Percentiles rank a stretch among this genome's conserved stretches.
These are phyloP conservation scores for Enteromius thamalakanensis DNA, from an alignment of 2,797 vertebrate genomes.

Conservation along the genomic window DNA sequence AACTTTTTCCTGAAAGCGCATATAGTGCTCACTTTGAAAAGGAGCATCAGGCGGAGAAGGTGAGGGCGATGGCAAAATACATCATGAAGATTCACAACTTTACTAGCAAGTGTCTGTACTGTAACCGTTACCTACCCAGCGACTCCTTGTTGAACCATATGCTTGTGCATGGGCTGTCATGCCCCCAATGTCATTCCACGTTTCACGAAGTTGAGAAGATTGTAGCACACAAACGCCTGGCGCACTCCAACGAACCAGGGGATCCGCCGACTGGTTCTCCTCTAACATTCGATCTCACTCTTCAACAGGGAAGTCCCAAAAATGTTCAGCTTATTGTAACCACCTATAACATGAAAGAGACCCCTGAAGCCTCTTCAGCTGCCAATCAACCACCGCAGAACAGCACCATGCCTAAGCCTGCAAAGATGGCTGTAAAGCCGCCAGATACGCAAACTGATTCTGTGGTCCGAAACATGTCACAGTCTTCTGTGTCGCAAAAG, in stretches of 20 bases:
- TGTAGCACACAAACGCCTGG: constrained; percentile 88
- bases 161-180: constrained; percentile 95
- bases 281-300: constrained; percentile 93
- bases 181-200: constrained; percentile 92
- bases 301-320: constrained; percentile 91
- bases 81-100: constrained; percentile 99
- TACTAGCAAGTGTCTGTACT: constrained; percentile 98
- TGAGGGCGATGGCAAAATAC: constrained; percentile 95
- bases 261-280: constrained; percentile 90
- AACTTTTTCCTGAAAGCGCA: constrained; percentile 96
- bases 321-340: constrained; percentile 95
- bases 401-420: constrained; percentile 46
- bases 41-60: constrained; percentile 96
- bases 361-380: constrained; percentile 85
- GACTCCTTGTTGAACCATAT: constrained; percentile 97
- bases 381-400: constrained; percentile 54
- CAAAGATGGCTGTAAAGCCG: constrained; percentile 72
- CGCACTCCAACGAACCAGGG: constrained; percentile 88
- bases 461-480: constrained; percentile 78
- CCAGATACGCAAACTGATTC: constrained; percentile 80
- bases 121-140: constrained; percentile 95
- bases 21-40: constrained; percentile 97
- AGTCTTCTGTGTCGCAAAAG: constrained; percentile 82
- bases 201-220: constrained; percentile 98
- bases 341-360: constrained; percentile 94